phyloP scores from a whole-genome alignment of 2,113 vertebrate species.

The Dromaius novaehollandiae region DNA sequence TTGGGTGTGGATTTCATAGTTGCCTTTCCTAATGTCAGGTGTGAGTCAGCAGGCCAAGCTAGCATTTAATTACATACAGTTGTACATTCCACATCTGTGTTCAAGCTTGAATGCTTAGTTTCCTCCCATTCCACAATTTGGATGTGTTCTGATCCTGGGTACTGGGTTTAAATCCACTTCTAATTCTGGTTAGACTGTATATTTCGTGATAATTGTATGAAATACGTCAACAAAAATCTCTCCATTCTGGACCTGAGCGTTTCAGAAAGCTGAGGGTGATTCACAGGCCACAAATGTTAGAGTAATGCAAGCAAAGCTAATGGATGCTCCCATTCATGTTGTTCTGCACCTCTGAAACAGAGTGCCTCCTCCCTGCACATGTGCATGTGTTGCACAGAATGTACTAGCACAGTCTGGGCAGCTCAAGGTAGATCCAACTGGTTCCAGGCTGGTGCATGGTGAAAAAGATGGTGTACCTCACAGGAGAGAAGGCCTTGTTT shows the following conservation, averaged over 20 bases:
- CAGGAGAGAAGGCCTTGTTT: background rate
- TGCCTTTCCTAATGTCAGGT: background rate
- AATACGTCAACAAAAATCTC: background rate
- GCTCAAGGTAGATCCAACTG: background rate
- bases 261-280: no score
- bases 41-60: background rate
- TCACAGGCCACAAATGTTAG: background rate
- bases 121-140: background rate
- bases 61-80: background rate
- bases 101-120: background rate
- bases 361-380: fast-evolving
- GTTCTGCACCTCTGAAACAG: background rate
- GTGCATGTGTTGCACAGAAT: background rate
- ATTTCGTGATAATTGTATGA: background rate
- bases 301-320: background rate
- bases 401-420: background rate
- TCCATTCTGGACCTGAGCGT: no score
- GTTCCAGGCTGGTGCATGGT: background rate
- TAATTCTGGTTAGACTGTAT: background rate
- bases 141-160: background rate
- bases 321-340: background rate
- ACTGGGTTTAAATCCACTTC: background rate
- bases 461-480: background rate
- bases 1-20: background rate
- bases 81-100: background rate